Evolutionary conservation across 35 echinoderm and acorn worm species (phyloP).

Genomic region (Heliocidaris tuberculata): DNA sequence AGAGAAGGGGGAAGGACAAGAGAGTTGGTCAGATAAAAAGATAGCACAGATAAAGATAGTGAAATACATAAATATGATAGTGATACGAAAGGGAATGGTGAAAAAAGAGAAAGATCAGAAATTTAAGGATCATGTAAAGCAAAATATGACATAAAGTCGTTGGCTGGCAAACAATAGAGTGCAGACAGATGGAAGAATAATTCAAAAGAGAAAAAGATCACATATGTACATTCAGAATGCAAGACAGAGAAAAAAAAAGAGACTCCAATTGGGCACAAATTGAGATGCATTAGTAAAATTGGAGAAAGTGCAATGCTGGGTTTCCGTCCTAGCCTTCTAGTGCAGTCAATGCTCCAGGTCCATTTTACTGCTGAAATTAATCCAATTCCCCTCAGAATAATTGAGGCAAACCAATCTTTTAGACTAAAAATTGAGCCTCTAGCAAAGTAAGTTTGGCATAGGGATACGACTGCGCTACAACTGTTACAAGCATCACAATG

Average conservation of each 20-base stretch:
- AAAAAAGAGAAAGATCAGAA: not conserved
- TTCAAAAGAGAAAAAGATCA: not conserved
- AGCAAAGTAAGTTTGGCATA: not conserved
- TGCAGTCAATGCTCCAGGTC: not conserved
- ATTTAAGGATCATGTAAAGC: too few species aligned
- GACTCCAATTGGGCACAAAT: slow-evolving; percentile 1
- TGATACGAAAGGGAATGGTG: not conserved
- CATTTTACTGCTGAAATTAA: slow-evolving; percentile 13
- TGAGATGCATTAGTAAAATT: slow-evolving; percentile 39
- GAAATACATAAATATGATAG: not conserved
- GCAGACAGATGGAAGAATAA: not conserved
- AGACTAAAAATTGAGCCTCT: not conserved
- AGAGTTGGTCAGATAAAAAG: not conserved
- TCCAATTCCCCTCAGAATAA: slow-evolving; percentile 1
- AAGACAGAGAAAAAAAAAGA: slow-evolving; percentile 18
- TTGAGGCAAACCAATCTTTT: not conserved
- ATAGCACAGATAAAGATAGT: not conserved
- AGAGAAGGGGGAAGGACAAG: not conserved
- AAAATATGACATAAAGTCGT: not conserved
- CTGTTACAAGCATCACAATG: not conserved
- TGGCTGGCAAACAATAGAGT: not conserved
- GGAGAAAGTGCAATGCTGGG: slow-evolving; percentile 26
- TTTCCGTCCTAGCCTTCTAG: not conserved
- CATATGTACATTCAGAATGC: not conserved
- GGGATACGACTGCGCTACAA: not conserved